Evolutionary conservation across 2,888 invertebrate species (phyloP), one percentile per base, ranked within the genome.

Genomic region (Tanypteryx hageni): DNA sequence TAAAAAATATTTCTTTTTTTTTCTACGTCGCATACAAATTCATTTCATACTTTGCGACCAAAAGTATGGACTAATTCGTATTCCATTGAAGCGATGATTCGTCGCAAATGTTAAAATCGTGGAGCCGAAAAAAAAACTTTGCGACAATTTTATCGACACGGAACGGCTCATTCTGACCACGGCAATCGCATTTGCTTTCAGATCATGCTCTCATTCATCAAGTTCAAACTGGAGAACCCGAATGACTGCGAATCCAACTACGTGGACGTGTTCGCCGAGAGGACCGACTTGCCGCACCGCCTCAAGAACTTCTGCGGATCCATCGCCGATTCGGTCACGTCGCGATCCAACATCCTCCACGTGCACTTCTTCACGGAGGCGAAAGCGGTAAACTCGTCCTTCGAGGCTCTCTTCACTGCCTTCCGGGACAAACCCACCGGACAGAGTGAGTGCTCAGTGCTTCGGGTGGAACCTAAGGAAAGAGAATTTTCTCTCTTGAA

Each of bases 281-380:
- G 95, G 93, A 97, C 97, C 31, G 97, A 97, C 94, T 95, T 97
- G 94, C 95, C 96, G 91, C 95, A 96, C 92, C 95, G 96, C 93
- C 94, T 97, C 92, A 97, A 96, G 93, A 97, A 97, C 94, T 98
- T 98, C 95, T 98, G 98, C 94, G 98, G 98, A 0, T 98, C 98
- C 9, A 97, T 98, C 56, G 98, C 98, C 0, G 98, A 98, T 94
- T 95, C 97, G 2, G 96, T 98, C 22, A 95, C 96, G 59, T 97
- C 98, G 0, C 95, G 95, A 10, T 96, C 96, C 5, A 97, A 97
- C 94, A 95, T 97, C 18, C 96, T 98, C 95, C 97, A 97, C 94
- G 96, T 98, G 44, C 96, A 98, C 92, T 98, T 97, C 95, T 97
- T 96, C 93, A 96, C 97, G 0, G 96, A 97, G 93, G 95, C 96